These are phyloP conservation scores for Fregata magnificens DNA, from an alignment of 2,113 vertebrate species.

Conservation along the genomic window DNA sequence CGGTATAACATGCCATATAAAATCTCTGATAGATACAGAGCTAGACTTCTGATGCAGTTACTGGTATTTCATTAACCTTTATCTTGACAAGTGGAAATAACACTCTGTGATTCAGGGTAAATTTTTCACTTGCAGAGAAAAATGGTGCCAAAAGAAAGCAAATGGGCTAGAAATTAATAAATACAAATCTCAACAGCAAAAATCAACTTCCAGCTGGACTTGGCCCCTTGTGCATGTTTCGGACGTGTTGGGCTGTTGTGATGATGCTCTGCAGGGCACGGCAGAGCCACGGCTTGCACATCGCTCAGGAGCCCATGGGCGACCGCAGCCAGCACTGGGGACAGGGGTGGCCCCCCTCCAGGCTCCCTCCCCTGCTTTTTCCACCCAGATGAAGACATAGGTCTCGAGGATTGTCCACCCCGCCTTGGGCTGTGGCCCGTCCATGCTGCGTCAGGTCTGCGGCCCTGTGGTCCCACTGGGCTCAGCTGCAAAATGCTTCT, in stretches of 20 bases:
- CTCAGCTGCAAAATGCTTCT: not conserved
- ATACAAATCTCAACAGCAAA: not conserved
- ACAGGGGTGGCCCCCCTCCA: accelerated
- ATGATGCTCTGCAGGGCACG: accelerated
- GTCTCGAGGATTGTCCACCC: not conserved
- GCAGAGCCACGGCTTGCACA: accelerated
- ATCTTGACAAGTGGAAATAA: constrained; percentile 64
- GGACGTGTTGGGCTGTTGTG: not conserved
- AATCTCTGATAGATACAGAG: not conserved
- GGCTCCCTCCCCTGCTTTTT: not conserved
- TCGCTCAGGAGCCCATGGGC: not conserved
- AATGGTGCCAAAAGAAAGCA: constrained; percentile 9
- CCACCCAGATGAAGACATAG: not conserved
- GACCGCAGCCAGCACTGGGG: not conserved
- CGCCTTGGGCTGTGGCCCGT: not conserved
- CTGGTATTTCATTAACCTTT: constrained; percentile 67
- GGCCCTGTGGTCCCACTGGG: not conserved
- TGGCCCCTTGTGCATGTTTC: not conserved
- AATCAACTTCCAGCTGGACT: not conserved
- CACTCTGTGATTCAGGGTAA: constrained; percentile 17
- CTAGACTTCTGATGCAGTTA: constrained; percentile 33
- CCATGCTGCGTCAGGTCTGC: accelerated
- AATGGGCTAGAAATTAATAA: constrained; percentile 26
- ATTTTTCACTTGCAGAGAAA: constrained; percentile 46
- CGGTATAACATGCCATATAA: not conserved